Conservation (phyloP, 2,888 invertebrate genomes). For the Agelastica alni region DNA sequence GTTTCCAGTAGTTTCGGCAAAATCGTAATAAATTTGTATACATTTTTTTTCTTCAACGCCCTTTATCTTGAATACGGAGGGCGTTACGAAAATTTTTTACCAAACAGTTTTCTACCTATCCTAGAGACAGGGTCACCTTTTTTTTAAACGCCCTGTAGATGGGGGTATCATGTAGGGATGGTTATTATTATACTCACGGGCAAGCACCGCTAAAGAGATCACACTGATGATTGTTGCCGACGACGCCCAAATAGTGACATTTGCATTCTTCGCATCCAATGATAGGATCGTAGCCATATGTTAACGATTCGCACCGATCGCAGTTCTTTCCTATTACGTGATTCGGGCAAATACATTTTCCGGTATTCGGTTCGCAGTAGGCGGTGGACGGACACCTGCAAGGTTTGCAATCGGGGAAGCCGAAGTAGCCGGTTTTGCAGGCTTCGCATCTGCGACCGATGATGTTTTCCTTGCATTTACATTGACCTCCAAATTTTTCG, state of each 20-base stretch:
- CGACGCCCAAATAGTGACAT: constrained; percentile 84
- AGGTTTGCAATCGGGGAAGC: constrained; percentile 91
- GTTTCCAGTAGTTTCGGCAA: too few species aligned
- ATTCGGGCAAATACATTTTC: constrained; percentile 86
- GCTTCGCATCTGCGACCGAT: constrained; percentile 85
- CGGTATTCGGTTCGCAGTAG: constrained; percentile 75
- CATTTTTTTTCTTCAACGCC: too few species aligned
- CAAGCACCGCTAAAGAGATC: constrained; percentile 87
- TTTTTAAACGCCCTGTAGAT: too few species aligned
- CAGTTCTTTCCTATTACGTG: constrained; percentile 89
- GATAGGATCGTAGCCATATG: constrained; percentile 90
- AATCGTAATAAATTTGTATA: too few species aligned
- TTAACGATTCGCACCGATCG: constrained; percentile 84
- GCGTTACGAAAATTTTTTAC: too few species aligned
- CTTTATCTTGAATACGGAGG: too few species aligned
- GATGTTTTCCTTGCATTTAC: constrained; percentile 88
- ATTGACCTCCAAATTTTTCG: constrained; percentile 94
- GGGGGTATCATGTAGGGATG: too few species aligned
- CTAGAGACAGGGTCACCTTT: too few species aligned
- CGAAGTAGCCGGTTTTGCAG: constrained; percentile 89
- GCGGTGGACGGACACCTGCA: constrained; percentile 87
- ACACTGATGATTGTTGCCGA: constrained; percentile 76
- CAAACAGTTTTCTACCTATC: too few species aligned
- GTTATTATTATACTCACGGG: constrained; percentile 61
- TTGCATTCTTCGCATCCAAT: constrained; percentile 95